phyloP scores from a whole-genome alignment of 2,797 vertebrate species.

The Vultur gryphus region DNA sequence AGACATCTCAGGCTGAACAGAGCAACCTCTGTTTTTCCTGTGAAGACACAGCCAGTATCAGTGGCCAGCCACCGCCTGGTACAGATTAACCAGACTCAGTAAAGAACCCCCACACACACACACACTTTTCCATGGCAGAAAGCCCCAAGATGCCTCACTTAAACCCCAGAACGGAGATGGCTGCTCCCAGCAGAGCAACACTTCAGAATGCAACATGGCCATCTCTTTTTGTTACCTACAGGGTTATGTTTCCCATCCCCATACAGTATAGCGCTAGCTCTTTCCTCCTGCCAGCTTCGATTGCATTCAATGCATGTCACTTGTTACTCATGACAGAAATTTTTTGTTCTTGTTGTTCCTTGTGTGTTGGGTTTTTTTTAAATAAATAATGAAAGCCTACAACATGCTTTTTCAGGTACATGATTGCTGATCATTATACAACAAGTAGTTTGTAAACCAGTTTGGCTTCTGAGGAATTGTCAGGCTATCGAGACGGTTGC shows the following conservation, averaged over 20 bases:
- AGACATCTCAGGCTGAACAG: background rate
- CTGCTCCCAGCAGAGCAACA: background rate
- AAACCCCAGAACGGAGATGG: background rate
- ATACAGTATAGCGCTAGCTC: background rate
- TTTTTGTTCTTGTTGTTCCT: background rate
- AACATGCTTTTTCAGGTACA: background rate
- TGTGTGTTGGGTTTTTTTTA: background rate
- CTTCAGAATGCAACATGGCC: background rate
- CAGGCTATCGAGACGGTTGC: fast-evolving
- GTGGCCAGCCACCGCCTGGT: background rate
- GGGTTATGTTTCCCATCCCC: background rate
- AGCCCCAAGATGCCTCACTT: background rate
- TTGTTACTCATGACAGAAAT: background rate
- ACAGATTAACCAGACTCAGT: background rate
- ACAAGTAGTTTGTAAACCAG: background rate
- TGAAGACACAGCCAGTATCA: background rate
- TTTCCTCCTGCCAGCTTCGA: background rate
- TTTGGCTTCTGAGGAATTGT: background rate
- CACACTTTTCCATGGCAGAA: background rate
- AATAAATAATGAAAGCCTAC: background rate
- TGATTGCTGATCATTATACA: background rate
- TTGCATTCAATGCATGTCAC: background rate
- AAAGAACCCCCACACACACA: background rate
- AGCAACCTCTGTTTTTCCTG: background rate
- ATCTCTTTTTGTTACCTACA: background rate